Conservation (phyloP, 2,797 vertebrate species). For the Xenops minutus region DNA sequence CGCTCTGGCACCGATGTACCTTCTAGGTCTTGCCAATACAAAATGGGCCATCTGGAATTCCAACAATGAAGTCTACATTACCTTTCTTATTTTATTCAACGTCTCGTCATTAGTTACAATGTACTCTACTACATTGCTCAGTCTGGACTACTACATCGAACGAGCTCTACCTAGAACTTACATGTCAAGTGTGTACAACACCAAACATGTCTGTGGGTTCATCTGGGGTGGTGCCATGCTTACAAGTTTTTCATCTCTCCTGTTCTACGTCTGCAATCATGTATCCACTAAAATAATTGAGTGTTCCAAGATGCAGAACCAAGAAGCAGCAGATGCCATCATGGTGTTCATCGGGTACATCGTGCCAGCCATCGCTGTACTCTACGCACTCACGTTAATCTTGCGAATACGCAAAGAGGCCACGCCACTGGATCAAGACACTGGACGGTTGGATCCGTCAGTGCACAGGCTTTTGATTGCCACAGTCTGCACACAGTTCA, state of each 20-base stretch:
- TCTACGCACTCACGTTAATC: conserved; percentile 89
- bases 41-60: conserved; percentile 90
- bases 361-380: conserved; percentile 87
- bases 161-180: conserved; percentile 93
- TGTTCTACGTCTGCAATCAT: conserved; percentile 95
- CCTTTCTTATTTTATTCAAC: conserved; percentile 94
- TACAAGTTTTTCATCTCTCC: conserved; percentile 94
- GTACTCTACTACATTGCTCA: conserved; percentile 95
- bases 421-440: conserved; percentile 91
- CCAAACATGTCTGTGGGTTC: conserved; percentile 95
- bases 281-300: conserved; percentile 91
- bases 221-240: conserved; percentile 97
- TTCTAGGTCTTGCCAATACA: conserved; percentile 87
- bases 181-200: conserved; percentile 98
- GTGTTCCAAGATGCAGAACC: conserved; percentile 96
- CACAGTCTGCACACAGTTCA: conserved; percentile 91
- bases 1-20: conserved; percentile 86
- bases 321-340: conserved; percentile 91
- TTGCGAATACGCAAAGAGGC: conserved; percentile 88
- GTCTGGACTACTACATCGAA: conserved; percentile 96
- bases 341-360: conserved; percentile 94
- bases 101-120: conserved; percentile 92
- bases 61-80: conserved; percentile 89
- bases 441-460: conserved; percentile 87
- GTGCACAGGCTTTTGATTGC: conserved; percentile 90